Conservation (phyloP, 2,797 vertebrate species). For the Lindbergichthys nudifrons region DNA sequence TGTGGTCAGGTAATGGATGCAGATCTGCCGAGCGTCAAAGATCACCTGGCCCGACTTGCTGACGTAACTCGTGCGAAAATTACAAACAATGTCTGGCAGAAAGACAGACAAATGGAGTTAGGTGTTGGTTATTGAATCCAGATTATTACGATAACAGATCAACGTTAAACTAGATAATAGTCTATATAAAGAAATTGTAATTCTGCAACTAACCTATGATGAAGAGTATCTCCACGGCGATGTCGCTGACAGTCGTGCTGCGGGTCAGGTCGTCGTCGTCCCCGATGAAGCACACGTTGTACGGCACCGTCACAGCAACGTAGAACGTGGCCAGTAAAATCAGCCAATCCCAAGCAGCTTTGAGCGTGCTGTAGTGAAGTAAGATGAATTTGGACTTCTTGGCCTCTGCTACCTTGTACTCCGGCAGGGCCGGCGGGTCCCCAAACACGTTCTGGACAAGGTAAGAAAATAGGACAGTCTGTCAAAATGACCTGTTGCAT, state of each 20-base stretch:
- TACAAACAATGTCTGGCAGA: conserved; percentile 94
- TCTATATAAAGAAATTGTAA: neutral
- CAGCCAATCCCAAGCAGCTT: conserved; percentile 99
- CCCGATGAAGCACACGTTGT: conserved; percentile 98
- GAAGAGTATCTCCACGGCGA: conserved; percentile 97
- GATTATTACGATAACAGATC: neutral
- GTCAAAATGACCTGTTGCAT: no score
- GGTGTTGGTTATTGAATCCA: neutral
- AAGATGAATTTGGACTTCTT: conserved; percentile 98
- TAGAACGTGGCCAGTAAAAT: conserved; percentile 98
- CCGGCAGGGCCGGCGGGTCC: conserved; percentile 93
- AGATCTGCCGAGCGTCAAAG: conserved; percentile 96
- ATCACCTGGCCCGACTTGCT: conserved; percentile 99
- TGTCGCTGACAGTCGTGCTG: conserved; percentile 97
- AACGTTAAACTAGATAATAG: neutral
- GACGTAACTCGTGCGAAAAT: conserved; percentile 97
- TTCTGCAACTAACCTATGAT: conserved; percentile 89
- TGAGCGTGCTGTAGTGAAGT: conserved; percentile 97
- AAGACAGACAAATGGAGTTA: neutral
- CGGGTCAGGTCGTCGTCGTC: conserved; percentile 95
- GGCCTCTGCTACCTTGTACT: conserved; percentile 98
- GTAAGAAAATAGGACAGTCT: neutral
- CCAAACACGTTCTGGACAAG: conserved; percentile 93
- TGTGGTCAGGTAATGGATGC: conserved; percentile 97
- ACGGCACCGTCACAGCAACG: conserved; percentile 97